Conservation (phyloP, 2,113 vertebrate genomes). For the Coregonus clupeaformis region DNA sequence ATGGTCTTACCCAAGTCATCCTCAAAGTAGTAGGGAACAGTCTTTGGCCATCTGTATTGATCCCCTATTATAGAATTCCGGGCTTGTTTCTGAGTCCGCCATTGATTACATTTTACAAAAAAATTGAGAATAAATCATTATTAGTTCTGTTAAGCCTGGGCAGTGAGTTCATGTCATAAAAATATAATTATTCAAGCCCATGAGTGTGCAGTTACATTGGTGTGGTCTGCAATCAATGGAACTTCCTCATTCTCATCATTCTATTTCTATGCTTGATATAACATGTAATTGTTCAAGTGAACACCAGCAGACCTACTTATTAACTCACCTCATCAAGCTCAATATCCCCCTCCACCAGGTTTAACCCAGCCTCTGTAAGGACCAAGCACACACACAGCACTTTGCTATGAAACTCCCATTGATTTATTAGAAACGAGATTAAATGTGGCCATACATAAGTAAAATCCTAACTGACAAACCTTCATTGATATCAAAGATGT, state of each 20-base stretch:
- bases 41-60: constrained; percentile 84
- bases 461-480: constrained; percentile 63
- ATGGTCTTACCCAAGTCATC: constrained; percentile 80
- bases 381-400: constrained; percentile 33
- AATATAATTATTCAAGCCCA: neutral
- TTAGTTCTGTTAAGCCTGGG: too few species aligned
- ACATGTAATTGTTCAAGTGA: too few species aligned
- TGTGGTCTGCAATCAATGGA: neutral
- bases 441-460: neutral
- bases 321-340: constrained; percentile 75
- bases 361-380: constrained; percentile 77
- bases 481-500: constrained; percentile 93
- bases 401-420: too few species aligned
- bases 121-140: neutral
- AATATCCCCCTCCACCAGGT: constrained; percentile 92
- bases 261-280: too few species aligned
- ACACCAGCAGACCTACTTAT: too few species aligned
- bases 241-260: too few species aligned
- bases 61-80: constrained; percentile 88
- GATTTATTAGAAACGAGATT: neutral
- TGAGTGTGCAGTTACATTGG: neutral
- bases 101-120: constrained; percentile 8
- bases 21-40: constrained; percentile 86
- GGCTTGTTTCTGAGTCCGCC: constrained; percentile 53
- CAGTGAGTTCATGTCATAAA: neutral